Conservation (phyloP, 2,113 vertebrate species). For the Ochotona princeps region DNA sequence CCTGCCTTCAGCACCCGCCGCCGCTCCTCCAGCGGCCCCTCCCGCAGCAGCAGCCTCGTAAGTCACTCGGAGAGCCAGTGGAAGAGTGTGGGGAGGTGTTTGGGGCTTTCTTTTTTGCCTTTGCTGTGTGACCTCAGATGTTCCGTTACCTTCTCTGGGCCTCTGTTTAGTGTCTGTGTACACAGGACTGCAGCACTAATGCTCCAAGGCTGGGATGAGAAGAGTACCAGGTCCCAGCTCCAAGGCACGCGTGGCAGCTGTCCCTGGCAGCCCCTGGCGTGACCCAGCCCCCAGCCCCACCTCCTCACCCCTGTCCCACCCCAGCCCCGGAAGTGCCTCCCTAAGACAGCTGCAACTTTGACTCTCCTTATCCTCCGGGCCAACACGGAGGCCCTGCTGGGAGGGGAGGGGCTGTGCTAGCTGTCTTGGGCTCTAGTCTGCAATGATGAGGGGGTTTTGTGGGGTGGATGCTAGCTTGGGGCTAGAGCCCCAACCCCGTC, state of each 20-base stretch:
- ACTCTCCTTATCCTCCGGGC: constrained; percentile 49
- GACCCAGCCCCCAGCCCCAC: constrained; percentile 16
- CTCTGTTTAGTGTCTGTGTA: constrained; percentile 56
- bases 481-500: too few species aligned
- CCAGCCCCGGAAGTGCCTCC: background rate
- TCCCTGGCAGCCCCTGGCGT: background rate
- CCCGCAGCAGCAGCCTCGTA: constrained; percentile 86
- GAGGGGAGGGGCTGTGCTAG: background rate
- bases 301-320: background rate
- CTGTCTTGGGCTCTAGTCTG: constrained; percentile 27
- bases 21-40: constrained; percentile 83
- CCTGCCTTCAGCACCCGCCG: constrained; percentile 89
- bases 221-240: background rate
- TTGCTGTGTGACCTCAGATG: background rate
- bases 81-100: background rate
- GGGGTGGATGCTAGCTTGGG: too few species aligned
- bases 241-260: background rate
- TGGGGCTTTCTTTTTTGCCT: background rate
- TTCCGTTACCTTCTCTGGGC: background rate
- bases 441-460: background rate
- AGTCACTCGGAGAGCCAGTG: constrained; percentile 68
- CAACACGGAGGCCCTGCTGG: constrained; percentile 40
- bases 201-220: background rate
- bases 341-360: constrained; percentile 71
- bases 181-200: background rate